phyloP scores from a whole-genome alignment of 1,140 invertebrate genomes.

The Eupristina koningsbergeri region DNA sequence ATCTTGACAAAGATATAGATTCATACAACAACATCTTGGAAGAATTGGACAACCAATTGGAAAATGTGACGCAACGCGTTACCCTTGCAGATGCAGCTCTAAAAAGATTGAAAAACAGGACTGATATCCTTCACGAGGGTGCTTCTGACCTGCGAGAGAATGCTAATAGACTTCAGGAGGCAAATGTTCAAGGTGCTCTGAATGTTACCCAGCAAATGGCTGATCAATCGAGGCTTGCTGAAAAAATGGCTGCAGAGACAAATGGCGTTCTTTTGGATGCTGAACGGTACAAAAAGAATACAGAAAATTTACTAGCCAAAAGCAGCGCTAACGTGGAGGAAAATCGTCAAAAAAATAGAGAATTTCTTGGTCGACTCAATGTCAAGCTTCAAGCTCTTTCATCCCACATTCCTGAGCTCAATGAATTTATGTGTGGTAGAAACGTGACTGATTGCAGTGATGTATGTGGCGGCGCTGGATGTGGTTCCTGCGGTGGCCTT shows the following conservation, averaged over 20 bases:
- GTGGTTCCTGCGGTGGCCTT: constrained; percentile 90
- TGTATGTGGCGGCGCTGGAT: constrained; percentile 95
- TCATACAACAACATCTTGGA: constrained; percentile 75
- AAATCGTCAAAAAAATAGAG: constrained; percentile 80
- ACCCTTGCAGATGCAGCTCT: constrained; percentile 85
- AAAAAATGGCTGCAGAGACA: constrained; percentile 76
- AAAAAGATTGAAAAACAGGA: constrained; percentile 81
- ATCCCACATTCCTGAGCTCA: constrained; percentile 85
- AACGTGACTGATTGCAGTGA: constrained; percentile 88
- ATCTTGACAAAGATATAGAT: constrained; percentile 75
- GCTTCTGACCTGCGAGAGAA: constrained; percentile 86
- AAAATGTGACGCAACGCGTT: constrained; percentile 84
- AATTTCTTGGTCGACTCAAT: constrained; percentile 79
- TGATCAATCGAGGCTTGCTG: constrained; percentile 80
- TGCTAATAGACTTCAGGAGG: constrained; percentile 93
- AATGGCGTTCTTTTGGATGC: constrained; percentile 80
- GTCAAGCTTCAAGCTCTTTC: constrained; percentile 80
- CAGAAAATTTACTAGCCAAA: constrained; percentile 84
- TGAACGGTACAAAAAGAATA: constrained; percentile 85
- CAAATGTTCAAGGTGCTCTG: constrained; percentile 94
- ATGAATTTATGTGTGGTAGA: constrained; percentile 91
- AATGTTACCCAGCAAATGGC: constrained; percentile 90
- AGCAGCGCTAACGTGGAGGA: constrained; percentile 81
- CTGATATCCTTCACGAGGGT: constrained; percentile 81
- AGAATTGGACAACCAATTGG: constrained; percentile 78